A percentile compares a stretch with the other conserved stretches of the same genome.
Conservation (phyloP, 2,797 vertebrate genomes). For the Muscicapa comitata region DNA sequence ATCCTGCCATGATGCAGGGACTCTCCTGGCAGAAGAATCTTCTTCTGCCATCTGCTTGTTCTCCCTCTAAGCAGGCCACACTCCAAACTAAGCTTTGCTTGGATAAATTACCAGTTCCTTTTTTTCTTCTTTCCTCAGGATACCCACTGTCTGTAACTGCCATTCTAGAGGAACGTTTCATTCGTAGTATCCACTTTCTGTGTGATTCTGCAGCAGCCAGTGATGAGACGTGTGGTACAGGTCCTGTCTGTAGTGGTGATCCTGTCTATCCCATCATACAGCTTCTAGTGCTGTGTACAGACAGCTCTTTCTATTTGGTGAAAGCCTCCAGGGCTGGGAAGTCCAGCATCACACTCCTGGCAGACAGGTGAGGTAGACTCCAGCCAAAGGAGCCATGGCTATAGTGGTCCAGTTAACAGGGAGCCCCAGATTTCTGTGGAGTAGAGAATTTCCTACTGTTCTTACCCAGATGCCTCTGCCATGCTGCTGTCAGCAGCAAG, state of each 20-base stretch:
- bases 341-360: conserved; percentile 47
- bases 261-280: conserved; percentile 27
- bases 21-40: not conserved
- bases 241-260: not conserved
- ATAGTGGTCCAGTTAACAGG: not conserved
- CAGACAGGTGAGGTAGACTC: conserved; percentile 72
- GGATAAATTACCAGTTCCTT: not conserved
- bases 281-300: conserved; percentile 76
- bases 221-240: not conserved
- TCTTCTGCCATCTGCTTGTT: not conserved
- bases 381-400: not conserved
- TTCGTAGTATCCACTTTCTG: conserved; percentile 79
- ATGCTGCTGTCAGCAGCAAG: not conserved
- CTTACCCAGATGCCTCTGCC: not conserved
- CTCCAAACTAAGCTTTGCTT: not conserved
- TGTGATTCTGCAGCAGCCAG: not conserved
- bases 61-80: not conserved
- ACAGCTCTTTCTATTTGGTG: conserved; percentile 75
- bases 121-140: conserved; percentile 47
- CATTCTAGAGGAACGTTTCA: conserved; percentile 48
- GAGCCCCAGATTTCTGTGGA: not conserved
- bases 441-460: not conserved
- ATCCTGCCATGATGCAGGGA: not conserved
- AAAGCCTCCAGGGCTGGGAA: conserved; percentile 32
- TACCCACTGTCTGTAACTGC: conserved; percentile 63